phyloP scores from a whole-genome alignment of 2,888 invertebrate species.

The Allacma fusca region DNA sequence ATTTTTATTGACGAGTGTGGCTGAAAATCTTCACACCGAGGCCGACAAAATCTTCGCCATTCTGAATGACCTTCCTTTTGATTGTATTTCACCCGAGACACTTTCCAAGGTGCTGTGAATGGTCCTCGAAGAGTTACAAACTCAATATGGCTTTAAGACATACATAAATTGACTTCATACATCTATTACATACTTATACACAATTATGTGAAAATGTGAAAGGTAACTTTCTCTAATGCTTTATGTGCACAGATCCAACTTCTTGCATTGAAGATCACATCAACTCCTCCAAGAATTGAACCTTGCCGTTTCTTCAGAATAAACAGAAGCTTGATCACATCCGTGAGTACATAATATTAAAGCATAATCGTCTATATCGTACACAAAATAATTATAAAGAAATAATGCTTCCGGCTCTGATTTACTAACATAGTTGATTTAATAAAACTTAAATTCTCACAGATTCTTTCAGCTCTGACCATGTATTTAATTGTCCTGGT shows the following conservation, averaged over 20 bases:
- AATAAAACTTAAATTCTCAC: too few species aligned
- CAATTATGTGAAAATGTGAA: too few species aligned
- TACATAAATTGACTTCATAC: too few species aligned
- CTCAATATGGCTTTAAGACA: too few species aligned
- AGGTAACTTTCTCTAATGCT: too few species aligned
- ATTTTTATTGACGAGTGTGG: not conserved
- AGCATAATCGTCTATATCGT: too few species aligned
- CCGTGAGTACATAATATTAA: too few species aligned
- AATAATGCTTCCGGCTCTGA: too few species aligned
- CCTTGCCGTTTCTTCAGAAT: slow-evolving; percentile 34
- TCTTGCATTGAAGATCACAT: not conserved
- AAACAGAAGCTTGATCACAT: slow-evolving; percentile 34
- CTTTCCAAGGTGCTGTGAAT: not conserved
- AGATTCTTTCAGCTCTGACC: slow-evolving; percentile 29
- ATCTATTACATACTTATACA: too few species aligned
- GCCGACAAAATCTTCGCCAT: not conserved
- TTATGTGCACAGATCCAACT: slow-evolving; percentile 25
- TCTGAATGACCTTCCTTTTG: slow-evolving; percentile 14
- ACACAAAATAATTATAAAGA: too few species aligned
- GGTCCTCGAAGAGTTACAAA: too few species aligned
- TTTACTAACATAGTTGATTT: too few species aligned
- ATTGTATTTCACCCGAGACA: not conserved
- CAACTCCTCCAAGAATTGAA: slow-evolving; percentile 32
- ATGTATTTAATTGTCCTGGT: slow-evolving; percentile 29
- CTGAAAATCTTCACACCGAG: not conserved